phyloP scores from a whole-genome alignment of 2,888 invertebrate genomes.

The Athalia circularis region DNA sequence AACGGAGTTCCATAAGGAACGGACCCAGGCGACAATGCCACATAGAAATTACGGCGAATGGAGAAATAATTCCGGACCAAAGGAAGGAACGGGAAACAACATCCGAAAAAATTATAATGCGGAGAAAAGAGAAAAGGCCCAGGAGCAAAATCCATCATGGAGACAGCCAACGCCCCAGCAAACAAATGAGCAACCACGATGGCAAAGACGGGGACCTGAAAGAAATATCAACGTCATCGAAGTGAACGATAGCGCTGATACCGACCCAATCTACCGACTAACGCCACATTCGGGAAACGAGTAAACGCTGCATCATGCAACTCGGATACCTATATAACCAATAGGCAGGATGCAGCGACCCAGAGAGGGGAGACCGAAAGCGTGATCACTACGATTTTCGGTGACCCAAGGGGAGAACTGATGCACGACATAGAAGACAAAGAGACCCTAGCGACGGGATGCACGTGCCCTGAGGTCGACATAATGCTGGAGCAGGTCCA shows the following conservation, averaged over 20 bases:
- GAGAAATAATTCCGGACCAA: too few species aligned
- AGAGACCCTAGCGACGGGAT: background rate
- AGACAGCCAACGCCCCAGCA: too few species aligned
- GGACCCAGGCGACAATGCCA: too few species aligned
- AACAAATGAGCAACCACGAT: too few species aligned
- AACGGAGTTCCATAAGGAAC: too few species aligned
- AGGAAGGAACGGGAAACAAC: too few species aligned
- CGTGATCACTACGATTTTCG: background rate
- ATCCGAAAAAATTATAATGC: too few species aligned
- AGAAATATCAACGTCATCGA: background rate
- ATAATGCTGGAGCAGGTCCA: background rate
- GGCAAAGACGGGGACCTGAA: background rate
- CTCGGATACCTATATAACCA: background rate
- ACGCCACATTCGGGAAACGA: conserved; percentile 19
- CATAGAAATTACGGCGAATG: background rate
- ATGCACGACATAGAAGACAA: background rate
- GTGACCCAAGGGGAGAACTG: background rate
- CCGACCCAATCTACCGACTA: background rate
- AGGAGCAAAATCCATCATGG: too few species aligned
- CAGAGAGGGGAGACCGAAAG: background rate
- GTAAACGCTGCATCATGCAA: background rate
- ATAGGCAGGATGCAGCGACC: background rate
- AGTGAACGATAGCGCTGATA: background rate
- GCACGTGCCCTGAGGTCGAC: background rate
- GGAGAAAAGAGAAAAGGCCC: too few species aligned